Evolutionary conservation across 2,888 invertebrate genomes (phyloP).

Genomic region (Norana najaformis): DNA sequence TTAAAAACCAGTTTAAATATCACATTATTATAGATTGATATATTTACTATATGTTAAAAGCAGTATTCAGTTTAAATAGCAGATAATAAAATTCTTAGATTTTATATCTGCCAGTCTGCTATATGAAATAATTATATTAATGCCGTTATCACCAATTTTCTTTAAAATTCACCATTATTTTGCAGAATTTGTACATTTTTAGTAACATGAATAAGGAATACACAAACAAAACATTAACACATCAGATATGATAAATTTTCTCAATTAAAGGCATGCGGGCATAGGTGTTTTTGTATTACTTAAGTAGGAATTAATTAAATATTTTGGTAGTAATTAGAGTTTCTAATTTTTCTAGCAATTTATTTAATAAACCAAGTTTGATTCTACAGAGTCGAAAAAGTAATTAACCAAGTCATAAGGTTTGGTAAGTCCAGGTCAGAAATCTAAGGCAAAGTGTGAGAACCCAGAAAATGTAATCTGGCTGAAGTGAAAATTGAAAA

Average conservation of each 20-base stretch:
- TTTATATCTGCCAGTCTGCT: too few species aligned
- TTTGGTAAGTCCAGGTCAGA: neutral
- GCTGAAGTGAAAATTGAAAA: neutral
- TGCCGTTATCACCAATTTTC: too few species aligned
- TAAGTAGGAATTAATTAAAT: neutral
- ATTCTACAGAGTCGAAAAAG: neutral
- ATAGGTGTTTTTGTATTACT: too few species aligned
- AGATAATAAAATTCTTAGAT: too few species aligned
- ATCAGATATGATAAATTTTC: neutral
- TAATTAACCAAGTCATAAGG: neutral
- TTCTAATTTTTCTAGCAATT: neutral
- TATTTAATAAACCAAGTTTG: neutral
- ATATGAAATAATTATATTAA: too few species aligned
- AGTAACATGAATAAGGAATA: too few species aligned
- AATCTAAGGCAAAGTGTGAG: neutral
- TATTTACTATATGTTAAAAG: neutral
- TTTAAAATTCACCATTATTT: too few species aligned
- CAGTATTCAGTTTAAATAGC: too few species aligned
- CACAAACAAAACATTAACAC: too few species aligned
- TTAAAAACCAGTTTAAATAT: neutral
- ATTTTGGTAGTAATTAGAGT: neutral
- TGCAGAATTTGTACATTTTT: too few species aligned
- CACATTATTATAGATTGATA: neutral
- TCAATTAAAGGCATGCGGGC: neutral
- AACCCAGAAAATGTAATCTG: neutral